Evolutionary conservation across 2,113 vertebrate species (phyloP), one percentile per base, ranked within the genome.

Genomic region (Sylvietta virens): DNA sequence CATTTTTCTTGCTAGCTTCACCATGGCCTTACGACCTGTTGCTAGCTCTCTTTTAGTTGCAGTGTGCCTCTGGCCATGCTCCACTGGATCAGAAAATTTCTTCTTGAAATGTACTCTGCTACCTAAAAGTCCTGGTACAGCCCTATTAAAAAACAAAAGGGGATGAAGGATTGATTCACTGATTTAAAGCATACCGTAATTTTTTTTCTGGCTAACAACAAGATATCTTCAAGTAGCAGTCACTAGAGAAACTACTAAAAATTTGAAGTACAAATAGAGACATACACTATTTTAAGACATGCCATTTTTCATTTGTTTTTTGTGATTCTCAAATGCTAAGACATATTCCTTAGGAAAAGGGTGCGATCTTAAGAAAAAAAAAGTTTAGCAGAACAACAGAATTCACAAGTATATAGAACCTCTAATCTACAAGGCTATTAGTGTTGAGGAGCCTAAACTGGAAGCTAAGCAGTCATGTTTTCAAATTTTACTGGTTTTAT

Each of bases 41-140:
- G 99, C 99, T 15, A 99, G 97, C 62, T 98, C 97, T 86, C 99
- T 98, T 97, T 99, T 99, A 58, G 99, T 99, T 57, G 98, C 98
- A 47, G 97, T 99, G 95, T 99, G 99, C 89, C 98, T 98, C 95
- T 99, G 99, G 31, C 98, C 99, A 86, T 98, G 98, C 94, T 99
- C 99, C 86, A 99, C 98, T 31, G 98, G 98, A 90, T 99, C 98
- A 82, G 98, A 98, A 98, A 98, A 99, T 33, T 96, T 98, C 94
- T 97, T 99, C 98, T 98, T 98, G 90, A 99, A 99, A 72, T 97
- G 62, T 19, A 51, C 95, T 91, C 97, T 95, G 88, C 86, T 98
- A 48, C 99, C 99, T 78, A 99, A 95, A 97, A 99, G 99, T 92
- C 98, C 98, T 67, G 99, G 99, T 90, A 98, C 94, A 70, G 99